These are phyloP conservation scores for Sinhomidia bicolor DNA, from an alignment of 2,888 invertebrate species.

Conservation along the genomic window DNA sequence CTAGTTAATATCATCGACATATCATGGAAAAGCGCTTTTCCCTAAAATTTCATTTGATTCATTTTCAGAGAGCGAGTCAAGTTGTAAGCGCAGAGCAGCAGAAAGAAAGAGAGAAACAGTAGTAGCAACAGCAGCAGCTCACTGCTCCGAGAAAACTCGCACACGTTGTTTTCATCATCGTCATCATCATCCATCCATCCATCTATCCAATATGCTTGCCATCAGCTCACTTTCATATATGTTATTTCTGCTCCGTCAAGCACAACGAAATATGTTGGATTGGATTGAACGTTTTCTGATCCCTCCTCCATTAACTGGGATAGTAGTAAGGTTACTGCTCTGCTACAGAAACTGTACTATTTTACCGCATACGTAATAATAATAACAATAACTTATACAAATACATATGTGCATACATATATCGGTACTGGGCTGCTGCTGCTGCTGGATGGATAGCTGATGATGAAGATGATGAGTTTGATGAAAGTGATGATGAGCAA, in stretches of 20 bases:
- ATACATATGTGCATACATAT: background rate
- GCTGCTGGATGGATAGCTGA: too few species aligned
- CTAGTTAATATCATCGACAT: conserved; percentile 23
- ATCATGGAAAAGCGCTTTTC: conserved; percentile 9
- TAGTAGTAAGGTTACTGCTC: background rate
- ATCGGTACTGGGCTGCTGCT: too few species aligned
- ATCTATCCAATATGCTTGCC: conserved; percentile 51
- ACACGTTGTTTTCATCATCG: conserved; percentile 5
- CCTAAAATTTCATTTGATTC: conserved; percentile 35
- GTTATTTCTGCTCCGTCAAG: conserved; percentile 70
- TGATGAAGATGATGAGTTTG: too few species aligned
- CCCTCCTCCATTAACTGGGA: background rate
- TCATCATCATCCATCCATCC: conserved; percentile 33
- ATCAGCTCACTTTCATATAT: conserved; percentile 64
- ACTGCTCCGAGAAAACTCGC: background rate
- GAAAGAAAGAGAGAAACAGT: conserved; percentile 7
- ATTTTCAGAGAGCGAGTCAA: background rate
- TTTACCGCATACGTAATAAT: conserved; percentile 6
- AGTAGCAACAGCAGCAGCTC: too few species aligned
- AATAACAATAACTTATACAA: background rate
- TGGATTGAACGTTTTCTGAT: conserved; percentile 57
- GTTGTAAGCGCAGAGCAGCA: conserved; percentile 4
- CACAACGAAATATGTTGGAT: conserved; percentile 64
- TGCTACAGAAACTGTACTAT: background rate
- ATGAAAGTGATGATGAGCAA: too few species aligned